Conservation (phyloP, 2,113 vertebrate species). For the Sinocyclocheilus maitianheensis region DNA sequence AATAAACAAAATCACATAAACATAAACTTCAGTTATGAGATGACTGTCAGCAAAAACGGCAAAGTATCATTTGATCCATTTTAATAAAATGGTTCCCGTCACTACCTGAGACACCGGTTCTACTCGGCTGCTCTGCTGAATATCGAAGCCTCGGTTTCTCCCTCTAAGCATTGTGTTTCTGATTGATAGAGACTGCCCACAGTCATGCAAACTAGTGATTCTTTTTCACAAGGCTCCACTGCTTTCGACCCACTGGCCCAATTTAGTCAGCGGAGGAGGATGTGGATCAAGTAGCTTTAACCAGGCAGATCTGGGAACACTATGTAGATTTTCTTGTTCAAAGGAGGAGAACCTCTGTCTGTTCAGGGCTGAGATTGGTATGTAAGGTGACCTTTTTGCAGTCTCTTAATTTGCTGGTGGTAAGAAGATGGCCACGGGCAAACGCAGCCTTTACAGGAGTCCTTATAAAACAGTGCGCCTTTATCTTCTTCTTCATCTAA, state of each 20-base stretch:
- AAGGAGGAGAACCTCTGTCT: conserved; percentile 65
- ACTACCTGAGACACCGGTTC: background rate
- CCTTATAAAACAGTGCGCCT: conserved; percentile 46
- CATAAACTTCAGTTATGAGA: background rate
- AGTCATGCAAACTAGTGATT: conserved; percentile 63
- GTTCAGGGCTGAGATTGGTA: conserved; percentile 64
- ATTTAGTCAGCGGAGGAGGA: conserved; percentile 59
- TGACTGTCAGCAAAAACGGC: conserved; percentile 1
- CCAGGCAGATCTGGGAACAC: conserved; percentile 64
- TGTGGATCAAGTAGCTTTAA: conserved; percentile 67
- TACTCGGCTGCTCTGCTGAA: background rate
- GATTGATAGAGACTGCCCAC: conserved; percentile 47
- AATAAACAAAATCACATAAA: background rate
- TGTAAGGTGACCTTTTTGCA: conserved; percentile 65
- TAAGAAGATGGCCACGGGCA: conserved; percentile 50
- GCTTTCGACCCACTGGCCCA: conserved; percentile 64
- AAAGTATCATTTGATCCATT: conserved; percentile 26
- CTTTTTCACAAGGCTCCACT: conserved; percentile 66
- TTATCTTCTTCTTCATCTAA: conserved; percentile 24
- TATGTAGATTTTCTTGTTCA: conserved; percentile 68
- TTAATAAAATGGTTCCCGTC: background rate
- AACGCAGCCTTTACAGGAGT: conserved; percentile 51
- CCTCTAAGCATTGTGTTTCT: conserved; percentile 34
- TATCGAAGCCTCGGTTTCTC: background rate
- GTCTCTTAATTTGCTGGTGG: conserved; percentile 53